Percentiles rank a stretch among this genome's conserved stretches.
Evolutionary conservation across 2,888 invertebrate species (phyloP).

Genomic region (Fragum fragum): DNA sequence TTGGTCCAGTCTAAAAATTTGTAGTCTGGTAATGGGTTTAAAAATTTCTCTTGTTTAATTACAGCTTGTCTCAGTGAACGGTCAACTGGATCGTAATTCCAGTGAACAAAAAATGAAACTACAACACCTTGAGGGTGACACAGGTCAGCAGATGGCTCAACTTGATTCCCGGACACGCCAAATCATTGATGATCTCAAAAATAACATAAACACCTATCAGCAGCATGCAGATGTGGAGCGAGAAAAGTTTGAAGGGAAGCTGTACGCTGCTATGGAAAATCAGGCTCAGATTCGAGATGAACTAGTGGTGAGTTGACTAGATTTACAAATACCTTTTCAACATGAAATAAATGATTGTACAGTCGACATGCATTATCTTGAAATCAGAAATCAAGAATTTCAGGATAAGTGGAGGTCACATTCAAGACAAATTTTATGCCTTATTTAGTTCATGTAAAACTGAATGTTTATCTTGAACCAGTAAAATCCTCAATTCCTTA

Average conservation of each 20-base stretch:
- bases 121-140: slow-evolving; percentile 82
- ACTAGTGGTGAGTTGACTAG: slow-evolving; percentile 68
- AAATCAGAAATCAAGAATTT: too few species aligned
- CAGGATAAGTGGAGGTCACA: too few species aligned
- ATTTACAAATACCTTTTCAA: too few species aligned
- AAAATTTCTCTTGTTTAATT: slow-evolving; percentile 13
- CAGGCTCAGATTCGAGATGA: slow-evolving; percentile 71
- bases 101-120: slow-evolving; percentile 81
- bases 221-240: slow-evolving; percentile 78
- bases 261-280: slow-evolving; percentile 79
- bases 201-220: slow-evolving; percentile 73
- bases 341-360: too few species aligned
- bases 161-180: slow-evolving; percentile 82
- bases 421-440: too few species aligned
- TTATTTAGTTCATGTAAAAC: too few species aligned
- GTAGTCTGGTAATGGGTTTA: too few species aligned
- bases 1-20: too few species aligned
- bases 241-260: slow-evolving; percentile 83
- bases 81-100: slow-evolving; percentile 69
- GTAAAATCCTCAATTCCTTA: too few species aligned
- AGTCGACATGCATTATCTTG: too few species aligned
- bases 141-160: slow-evolving; percentile 80
- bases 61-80: slow-evolving; percentile 75
- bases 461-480: too few species aligned
- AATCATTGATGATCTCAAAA: slow-evolving; percentile 82